A percentile compares a stretch with the other conserved stretches of the same genome.
Conservation (phyloP, 2,797 vertebrate species). For the Silurus aristotelis region DNA sequence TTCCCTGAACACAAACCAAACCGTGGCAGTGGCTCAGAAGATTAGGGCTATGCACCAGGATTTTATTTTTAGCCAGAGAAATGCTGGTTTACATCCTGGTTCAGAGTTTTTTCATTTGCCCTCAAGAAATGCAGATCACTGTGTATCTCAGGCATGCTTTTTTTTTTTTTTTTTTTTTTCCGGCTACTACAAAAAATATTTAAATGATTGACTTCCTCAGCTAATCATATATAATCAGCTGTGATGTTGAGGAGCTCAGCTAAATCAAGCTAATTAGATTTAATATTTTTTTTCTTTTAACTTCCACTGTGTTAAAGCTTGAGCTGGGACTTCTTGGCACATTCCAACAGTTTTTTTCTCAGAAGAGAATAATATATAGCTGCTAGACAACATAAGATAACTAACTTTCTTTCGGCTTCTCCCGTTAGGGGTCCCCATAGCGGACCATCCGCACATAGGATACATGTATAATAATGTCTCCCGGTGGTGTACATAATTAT, state of each 20-base stretch:
- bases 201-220: background rate
- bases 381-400: background rate
- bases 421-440: too few relatives aligned
- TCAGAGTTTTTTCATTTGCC: background rate
- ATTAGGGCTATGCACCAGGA: conserved; percentile 4
- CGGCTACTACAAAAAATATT: background rate
- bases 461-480: too few relatives aligned
- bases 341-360: background rate
- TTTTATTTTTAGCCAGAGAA: background rate
- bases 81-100: conserved; percentile 9
- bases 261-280: background rate
- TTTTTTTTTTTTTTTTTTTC: background rate
- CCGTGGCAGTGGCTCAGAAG: conserved; percentile 23
- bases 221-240: background rate
- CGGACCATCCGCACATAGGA: too few relatives aligned
- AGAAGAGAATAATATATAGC: background rate
- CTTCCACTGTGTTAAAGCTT: background rate
- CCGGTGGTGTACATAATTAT: background rate
- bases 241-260: background rate
- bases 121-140: background rate
- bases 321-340: background rate
- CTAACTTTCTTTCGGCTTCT: too few relatives aligned
- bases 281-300: background rate
- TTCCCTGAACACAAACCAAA: conserved; percentile 17
- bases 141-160: background rate